Conservation (phyloP, 2,797 vertebrate genomes). For the Nyctalus aviator region DNA sequence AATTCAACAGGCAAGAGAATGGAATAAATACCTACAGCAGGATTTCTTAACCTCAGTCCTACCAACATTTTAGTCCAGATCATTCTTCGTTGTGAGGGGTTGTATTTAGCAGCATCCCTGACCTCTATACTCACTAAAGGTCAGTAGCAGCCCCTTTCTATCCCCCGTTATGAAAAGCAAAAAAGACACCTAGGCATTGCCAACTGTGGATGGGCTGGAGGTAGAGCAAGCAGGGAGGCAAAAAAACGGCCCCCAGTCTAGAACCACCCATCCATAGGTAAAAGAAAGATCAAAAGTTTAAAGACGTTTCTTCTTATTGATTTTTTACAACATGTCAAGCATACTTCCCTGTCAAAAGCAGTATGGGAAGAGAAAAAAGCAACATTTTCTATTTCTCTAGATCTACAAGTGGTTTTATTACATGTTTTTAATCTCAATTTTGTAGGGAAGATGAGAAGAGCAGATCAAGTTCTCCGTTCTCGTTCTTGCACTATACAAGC, state of each 20-base stretch:
- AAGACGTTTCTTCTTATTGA: slow-evolving; percentile 1
- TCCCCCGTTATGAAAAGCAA: background rate
- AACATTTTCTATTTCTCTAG: slow-evolving; percentile 38
- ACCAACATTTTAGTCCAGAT: background rate
- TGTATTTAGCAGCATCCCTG: background rate
- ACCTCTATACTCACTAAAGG: background rate
- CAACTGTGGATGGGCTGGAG: background rate
- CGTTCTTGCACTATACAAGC: background rate
- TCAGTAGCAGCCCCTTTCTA: background rate
- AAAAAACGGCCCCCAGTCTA: background rate
- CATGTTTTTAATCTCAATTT: slow-evolving; percentile 50
- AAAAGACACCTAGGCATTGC: background rate
- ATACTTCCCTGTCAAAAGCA: slow-evolving; percentile 34
- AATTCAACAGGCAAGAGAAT: background rate
- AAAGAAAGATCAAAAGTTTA: slow-evolving; percentile 39
- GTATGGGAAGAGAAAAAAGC: background rate
- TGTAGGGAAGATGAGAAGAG: background rate
- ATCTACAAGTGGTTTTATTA: slow-evolving; percentile 8
- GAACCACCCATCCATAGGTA: slow-evolving; percentile 8
- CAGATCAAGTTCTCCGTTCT: slow-evolving; percentile 51
- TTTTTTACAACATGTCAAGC: slow-evolving; percentile 27
- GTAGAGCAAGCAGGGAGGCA: background rate
- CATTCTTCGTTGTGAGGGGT: background rate
- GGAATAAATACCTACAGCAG: background rate
- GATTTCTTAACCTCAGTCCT: slow-evolving; percentile 8